Evolutionary conservation across 2,888 invertebrate species (phyloP).

Genomic region (Bimastos eiseni): DNA sequence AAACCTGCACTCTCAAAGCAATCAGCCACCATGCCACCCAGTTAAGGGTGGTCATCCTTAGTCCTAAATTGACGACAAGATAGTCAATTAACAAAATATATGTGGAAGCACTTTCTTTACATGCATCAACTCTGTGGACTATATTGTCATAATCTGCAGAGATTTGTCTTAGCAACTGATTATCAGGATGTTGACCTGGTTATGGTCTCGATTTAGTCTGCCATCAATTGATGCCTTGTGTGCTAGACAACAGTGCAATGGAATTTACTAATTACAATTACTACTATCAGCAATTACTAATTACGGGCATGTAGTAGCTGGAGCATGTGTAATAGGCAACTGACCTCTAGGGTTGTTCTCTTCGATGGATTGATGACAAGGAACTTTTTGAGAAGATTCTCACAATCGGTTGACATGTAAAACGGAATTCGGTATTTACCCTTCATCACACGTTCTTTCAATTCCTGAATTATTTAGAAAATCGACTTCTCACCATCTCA

Average conservation of each 20-base stretch:
- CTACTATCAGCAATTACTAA: not conserved
- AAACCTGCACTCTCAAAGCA: too few species aligned
- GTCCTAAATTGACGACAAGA: not conserved
- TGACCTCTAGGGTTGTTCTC: conserved; percentile 75
- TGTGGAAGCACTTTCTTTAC: not conserved
- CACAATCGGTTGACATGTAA: conserved; percentile 99
- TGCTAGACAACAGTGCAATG: too few species aligned
- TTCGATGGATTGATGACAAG: conserved; percentile 97
- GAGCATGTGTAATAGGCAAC: not conserved
- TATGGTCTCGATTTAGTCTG: too few species aligned
- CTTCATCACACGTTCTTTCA: conserved; percentile 92
- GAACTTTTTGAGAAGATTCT: conserved; percentile 98
- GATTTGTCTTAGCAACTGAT: too few species aligned
- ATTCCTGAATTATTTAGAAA: conserved; percentile 67
- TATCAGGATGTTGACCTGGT: too few species aligned
- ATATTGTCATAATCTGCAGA: too few species aligned
- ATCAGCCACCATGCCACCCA: too few species aligned
- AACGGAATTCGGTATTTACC: conserved; percentile 99
- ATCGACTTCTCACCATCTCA: not conserved
- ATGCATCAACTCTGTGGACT: not conserved
- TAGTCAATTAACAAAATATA: not conserved
- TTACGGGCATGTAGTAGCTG: not conserved
- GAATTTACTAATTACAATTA: too few species aligned
- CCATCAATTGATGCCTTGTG: too few species aligned
- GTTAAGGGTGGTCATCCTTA: too few species aligned